Evolutionary conservation across 2,113 vertebrate genomes (phyloP), one percentile per base, ranked within the genome.

Genomic region (Clarias magur): DNA sequence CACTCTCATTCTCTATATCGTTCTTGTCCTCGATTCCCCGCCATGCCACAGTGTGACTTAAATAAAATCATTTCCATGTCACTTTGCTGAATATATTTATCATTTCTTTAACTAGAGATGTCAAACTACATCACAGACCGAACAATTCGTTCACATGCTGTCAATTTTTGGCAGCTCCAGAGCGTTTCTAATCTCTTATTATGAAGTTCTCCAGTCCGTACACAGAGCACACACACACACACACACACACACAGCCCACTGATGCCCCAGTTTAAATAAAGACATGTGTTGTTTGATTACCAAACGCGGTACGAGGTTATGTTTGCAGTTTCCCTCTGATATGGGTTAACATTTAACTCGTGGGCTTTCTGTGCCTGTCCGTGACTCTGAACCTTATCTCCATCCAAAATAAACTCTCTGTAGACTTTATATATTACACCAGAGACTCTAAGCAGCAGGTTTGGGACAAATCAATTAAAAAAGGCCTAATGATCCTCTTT

Each of bases 331-430:
- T 85, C 42, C 10, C 54, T 8, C 65, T 70, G 59, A 48, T 68
- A 5, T 25, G 42, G 12, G 73, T n/a, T 76, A 84, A 87, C 23
- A 4, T 84, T 81, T 87, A 81, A 84, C 82, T 48, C 13, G 4
- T 7, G 15, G 15, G 79, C 59, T 67, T 48, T 76, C 23, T 59
- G 12, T 42, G 63, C n/a, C 25, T 15, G 10, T 6, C 53, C 67
- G 9, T 42, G 62, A 88, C 2, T 81, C 34, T 30, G 38, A 57
- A 84, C 17, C 12, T n/a, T 0, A 9, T 48, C n/a, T n/a, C 21
- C 9, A 25, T 48, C 80, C 53, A 72, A 57, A 83, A 53, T 68
- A 27, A 68, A 83, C n/a, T 27, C 54, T 56, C 54, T 70, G 21
- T 70, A 70, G 8, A 53, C 67, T 83, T 6, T 67, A 53, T 42